A percentile compares a stretch with the other conserved stretches of the same genome.
Evolutionary conservation across 2,113 vertebrate species (phyloP).

Genomic region (Lucifuga dentata): DNA sequence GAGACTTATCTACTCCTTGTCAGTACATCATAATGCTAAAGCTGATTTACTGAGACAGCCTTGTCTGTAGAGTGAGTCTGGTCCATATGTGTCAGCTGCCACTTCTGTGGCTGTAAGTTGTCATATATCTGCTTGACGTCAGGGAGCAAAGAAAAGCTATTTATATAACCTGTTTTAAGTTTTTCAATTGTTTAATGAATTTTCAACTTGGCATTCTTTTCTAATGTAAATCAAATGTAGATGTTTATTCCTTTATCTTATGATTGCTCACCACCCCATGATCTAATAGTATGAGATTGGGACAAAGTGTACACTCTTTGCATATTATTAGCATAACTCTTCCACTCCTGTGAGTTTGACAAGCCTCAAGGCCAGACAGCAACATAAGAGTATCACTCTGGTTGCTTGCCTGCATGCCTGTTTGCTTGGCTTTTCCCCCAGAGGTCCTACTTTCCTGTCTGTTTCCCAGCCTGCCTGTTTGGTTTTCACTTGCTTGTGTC

Average conservation of each 20-base stretch:
- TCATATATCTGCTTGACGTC: conserved; percentile 44
- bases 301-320: conserved; percentile 40
- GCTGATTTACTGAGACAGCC: conserved; percentile 41
- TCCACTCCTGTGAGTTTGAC: conserved; percentile 64
- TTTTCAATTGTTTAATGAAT: conserved; percentile 30
- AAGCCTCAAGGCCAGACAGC: conserved; percentile 46
- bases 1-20: conserved; percentile 14
- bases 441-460: conserved; percentile 8
- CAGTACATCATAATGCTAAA: conserved; percentile 33
- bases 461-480: conserved; percentile 23
- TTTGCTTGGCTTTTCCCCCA: conserved; percentile 37
- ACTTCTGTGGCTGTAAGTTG: conserved; percentile 36
- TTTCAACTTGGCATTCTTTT: not conserved
- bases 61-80: conserved; percentile 9
- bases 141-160: conserved; percentile 9
- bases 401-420: conserved; percentile 42
- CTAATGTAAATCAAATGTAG: conserved; percentile 20
- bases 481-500: conserved; percentile 2
- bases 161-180: conserved; percentile 15
- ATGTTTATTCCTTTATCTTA: conserved; percentile 1
- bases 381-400: conserved; percentile 27
- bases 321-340: conserved; percentile 56
- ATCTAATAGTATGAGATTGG: conserved; percentile 21
- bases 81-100: conserved; percentile 40
- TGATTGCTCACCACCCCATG: conserved; percentile 17